Base-by-base conservation (phyloP, 2,888 invertebrate genomes). In the Troides oblongomaculatus region DNA sequence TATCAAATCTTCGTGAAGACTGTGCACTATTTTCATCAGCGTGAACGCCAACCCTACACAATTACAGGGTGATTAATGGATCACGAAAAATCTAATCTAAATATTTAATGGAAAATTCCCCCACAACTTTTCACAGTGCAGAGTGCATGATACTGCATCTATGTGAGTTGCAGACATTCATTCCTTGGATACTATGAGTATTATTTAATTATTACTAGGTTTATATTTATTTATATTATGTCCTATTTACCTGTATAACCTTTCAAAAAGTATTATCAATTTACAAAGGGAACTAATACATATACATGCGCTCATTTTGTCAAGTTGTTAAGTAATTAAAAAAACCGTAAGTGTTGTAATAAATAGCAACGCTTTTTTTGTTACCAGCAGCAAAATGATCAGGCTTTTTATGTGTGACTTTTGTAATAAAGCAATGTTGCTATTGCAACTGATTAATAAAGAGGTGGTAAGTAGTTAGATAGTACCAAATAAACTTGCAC, bases 101-200 rank as follows among this genome's bases (percentile, higher is more conserved):
- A 92, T 92, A 88, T 91, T 91, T 92, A 92, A 92, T 92, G 86
- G 89, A 85, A 90, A 88, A 87, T 86, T 89, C 90, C 91, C 92
- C 90, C 78, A 85, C 84, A 86, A 77, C 59, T 75, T 71, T 75
- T 74, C 74, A 71, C 71, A 71, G 69, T 76, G 77, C 78, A 65
- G 62, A 30, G 62, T 50, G 53, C 59, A 25, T 59, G 63, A 60
- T 18, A n/a, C 14, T 72, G 62, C 56, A 56, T 68, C 60, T 67
- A 62, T 60, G 53, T 70, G 62, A 56, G 64, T 61, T 62, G 65
- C 58, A 36, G 39, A 63, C 39, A 21, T 63, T 50, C 66, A 66
- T 58, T 36, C 17, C 36, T 60, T 30, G 21, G 1, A 18, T 50
- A 50, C 5, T 14, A 14, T 50, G 50, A 50, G 0, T 50, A 46